Percentiles rank a stretch among this genome's conserved stretches.
Evolutionary conservation across 2,797 vertebrate species (phyloP).

Genomic region (Microchirus variegatus): DNA sequence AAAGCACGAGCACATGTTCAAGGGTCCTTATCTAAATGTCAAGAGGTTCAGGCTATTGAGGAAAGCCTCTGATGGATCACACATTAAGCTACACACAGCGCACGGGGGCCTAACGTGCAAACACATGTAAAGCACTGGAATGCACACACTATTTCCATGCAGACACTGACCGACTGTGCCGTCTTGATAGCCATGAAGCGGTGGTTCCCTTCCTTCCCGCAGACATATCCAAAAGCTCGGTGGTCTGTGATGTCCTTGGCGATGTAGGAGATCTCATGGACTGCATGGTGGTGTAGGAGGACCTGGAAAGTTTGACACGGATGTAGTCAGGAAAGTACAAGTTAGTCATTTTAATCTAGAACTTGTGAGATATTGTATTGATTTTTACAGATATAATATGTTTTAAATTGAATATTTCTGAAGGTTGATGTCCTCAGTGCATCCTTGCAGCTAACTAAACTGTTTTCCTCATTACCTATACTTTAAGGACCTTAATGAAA

Average conservation of each 20-base stretch:
- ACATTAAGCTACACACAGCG: slow-evolving; percentile 34
- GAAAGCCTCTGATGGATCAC: slow-evolving; percentile 41
- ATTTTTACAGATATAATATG: no score
- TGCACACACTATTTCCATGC: not conserved
- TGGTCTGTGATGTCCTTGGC: slow-evolving; percentile 99
- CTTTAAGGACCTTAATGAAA: not conserved
- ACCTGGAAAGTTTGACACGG: slow-evolving; percentile 76
- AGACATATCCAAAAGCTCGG: slow-evolving; percentile 96
- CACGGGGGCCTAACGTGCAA: not conserved
- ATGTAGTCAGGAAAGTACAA: not conserved
- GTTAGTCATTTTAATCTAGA: no score
- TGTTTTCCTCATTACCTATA: not conserved
- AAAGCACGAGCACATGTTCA: slow-evolving; percentile 28
- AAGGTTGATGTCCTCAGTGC: not conserved
- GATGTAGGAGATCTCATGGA: slow-evolving; percentile 99
- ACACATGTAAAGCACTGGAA: not conserved
- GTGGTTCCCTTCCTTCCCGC: slow-evolving; percentile 97
- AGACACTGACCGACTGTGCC: slow-evolving; percentile 91
- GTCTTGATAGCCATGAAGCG: slow-evolving; percentile 99
- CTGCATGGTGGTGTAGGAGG: slow-evolving; percentile 96
- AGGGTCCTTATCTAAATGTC: slow-evolving; percentile 68
- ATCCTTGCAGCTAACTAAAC: not conserved
- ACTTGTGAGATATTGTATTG: no score
- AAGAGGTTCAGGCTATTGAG: slow-evolving; percentile 47
- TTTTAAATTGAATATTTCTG: not conserved